Evolutionary conservation across 1,140 invertebrate species (phyloP).

Genomic region (Drosophila littoralis): DNA sequence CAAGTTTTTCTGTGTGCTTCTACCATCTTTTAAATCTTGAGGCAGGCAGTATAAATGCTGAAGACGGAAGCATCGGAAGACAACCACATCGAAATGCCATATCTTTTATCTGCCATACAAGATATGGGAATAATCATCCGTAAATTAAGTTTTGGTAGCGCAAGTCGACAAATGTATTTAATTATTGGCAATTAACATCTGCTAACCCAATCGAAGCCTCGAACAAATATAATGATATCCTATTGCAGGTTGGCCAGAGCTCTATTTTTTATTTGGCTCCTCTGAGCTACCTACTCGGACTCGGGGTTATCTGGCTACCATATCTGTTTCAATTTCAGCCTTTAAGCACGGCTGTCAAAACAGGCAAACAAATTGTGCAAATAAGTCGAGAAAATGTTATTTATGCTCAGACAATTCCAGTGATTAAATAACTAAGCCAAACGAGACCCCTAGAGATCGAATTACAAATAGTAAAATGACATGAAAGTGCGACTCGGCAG

Average conservation of each 20-base stretch:
- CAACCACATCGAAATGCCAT: too few relatives aligned
- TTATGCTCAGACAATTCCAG: constrained; percentile 66
- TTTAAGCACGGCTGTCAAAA: constrained; percentile 71
- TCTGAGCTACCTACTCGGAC: neutral
- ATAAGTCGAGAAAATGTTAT: constrained; percentile 79
- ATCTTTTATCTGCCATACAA: too few relatives aligned
- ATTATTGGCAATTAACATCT: too few relatives aligned
- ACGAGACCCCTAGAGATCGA: constrained; percentile 24
- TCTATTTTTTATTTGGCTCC: neutral
- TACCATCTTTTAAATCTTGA: too few relatives aligned
- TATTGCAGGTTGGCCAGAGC: neutral
- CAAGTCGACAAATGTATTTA: too few relatives aligned
- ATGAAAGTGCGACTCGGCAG: constrained; percentile 26
- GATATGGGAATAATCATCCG: too few relatives aligned
- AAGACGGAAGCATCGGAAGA: too few relatives aligned
- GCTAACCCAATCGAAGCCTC: too few relatives aligned
- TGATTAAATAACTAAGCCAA: constrained; percentile 70
- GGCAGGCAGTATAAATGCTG: too few relatives aligned
- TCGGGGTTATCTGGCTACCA: constrained; percentile 30
- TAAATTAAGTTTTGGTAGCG: too few relatives aligned
- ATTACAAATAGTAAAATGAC: constrained; percentile 59
- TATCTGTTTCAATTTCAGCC: constrained; percentile 47
- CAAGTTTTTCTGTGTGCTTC: too few relatives aligned
- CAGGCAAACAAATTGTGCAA: constrained; percentile 81
- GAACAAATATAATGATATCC: neutral